Evolutionary conservation across 2,113 vertebrate species (phyloP), one percentile per base, ranked within the genome.

Genomic region (Daubentonia madagascariensis): DNA sequence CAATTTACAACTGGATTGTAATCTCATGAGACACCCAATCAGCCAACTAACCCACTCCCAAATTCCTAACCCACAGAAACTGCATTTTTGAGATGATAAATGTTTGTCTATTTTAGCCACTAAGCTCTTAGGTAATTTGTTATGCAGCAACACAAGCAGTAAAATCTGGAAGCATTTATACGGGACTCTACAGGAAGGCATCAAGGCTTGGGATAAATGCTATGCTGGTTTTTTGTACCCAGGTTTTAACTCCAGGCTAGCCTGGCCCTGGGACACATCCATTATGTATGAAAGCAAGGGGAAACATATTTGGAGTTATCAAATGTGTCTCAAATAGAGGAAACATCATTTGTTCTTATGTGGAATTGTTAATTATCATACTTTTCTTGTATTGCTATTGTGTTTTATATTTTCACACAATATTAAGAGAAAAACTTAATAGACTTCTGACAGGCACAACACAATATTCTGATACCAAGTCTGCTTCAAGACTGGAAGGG

Each of bases 11-110:
- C 37, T 85, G 43, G 22, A 80, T 63, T 61, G 63, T 63, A 45
- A 72, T 67, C 57, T 37, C 84, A 50, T 6, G 30, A 96, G 54
- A 92, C 13, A 25, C 91, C 6, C 67, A 75, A 14, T 22, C 68
- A 90, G 25, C 1, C 16, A 73, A 45, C n/a, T 73, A 90, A 75
- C 28, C 28, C 50, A 81, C 43, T 80, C 17, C 89, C 48, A 95
- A 96, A 84, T 89, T 83, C 32, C 25, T 72, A 94, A 48, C 17
- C 37, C 78, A 95, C 18, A 95, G 43, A 97, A 95, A 88, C 50
- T 70, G 14, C 16, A 65, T 86, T 90, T 97, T 92, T 57, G 78
- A 97, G 17, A 76, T 43, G 76, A 61, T 18, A 50, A 76, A 43
- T n/a, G 12, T 73, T 94, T 70, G 25, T 4, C 61, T 30, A 54